Evolutionary conservation across 2,113 vertebrate genomes (phyloP).

Genomic region (mouse (Mus musculus)): DNA sequence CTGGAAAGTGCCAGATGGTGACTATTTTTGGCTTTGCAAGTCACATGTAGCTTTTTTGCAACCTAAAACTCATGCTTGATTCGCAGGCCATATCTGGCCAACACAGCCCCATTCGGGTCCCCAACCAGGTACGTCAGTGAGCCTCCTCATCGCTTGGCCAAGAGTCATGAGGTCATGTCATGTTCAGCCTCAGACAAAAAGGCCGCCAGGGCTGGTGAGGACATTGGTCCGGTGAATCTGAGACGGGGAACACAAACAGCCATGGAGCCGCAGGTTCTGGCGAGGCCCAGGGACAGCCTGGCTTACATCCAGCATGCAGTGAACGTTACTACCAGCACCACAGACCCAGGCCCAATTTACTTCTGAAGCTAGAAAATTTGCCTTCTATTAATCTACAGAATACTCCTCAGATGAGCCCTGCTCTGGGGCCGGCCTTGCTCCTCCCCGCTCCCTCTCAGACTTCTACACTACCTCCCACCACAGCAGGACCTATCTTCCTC

Average conservation of each 20-base stretch:
- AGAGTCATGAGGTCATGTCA: not conserved
- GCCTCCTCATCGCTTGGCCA: not conserved
- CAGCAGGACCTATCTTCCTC: not conserved
- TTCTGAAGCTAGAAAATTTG: not conserved
- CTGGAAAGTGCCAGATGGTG: not conserved
- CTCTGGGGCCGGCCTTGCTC: not conserved
- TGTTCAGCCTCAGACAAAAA: not conserved
- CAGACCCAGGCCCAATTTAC: not conserved
- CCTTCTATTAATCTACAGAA: not conserved
- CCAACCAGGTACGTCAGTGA: not conserved
- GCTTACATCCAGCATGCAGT: not conserved
- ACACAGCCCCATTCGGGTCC: accelerated
- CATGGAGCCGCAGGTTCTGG: not conserved
- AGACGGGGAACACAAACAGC: not conserved
- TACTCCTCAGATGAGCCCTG: not conserved
- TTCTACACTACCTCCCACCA: not conserved
- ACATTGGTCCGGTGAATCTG: not conserved
- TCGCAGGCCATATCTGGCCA: not conserved
- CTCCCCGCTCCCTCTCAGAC: no score
- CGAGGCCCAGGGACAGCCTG: not conserved
- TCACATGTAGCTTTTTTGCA: not conserved
- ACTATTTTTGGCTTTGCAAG: not conserved
- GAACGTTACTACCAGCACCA: accelerated
- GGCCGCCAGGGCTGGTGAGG: not conserved
- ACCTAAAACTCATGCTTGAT: not conserved